Evolutionary conservation across 1,140 invertebrate genomes (phyloP).

Genomic region (Micrasema longulum): DNA sequence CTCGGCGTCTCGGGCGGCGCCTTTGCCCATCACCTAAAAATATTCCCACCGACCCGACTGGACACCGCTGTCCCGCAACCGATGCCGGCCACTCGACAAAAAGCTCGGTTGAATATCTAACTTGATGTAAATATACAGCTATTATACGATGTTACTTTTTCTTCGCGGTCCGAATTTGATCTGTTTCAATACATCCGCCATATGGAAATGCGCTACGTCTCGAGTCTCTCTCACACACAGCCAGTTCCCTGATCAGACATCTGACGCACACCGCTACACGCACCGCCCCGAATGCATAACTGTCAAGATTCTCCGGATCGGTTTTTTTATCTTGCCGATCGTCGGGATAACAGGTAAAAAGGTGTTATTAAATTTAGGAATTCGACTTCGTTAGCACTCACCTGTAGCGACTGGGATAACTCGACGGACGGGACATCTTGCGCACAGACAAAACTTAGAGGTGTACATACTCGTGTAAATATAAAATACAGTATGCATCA

Average conservation of each 20-base stretch:
- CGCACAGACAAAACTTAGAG: no score
- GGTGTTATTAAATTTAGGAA: conserved; percentile 55
- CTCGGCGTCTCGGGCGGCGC: conserved; percentile 35
- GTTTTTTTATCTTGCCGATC: conserved; percentile 48
- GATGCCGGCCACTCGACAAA: neutral
- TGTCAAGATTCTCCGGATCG: conserved; percentile 45
- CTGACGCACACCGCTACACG: neutral
- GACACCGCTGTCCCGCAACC: neutral
- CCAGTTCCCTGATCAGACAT: neutral
- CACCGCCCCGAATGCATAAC: conserved; percentile 42
- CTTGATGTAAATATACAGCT: neutral
- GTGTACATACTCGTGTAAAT: no score
- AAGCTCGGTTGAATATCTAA: no score
- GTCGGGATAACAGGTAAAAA: conserved; percentile 54
- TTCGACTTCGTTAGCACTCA: conserved; percentile 52
- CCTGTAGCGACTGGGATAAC: conserved; percentile 13
- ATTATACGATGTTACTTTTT: neutral
- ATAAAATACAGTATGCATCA: no score
- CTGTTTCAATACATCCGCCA: conserved; percentile 2
- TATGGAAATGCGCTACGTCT: conserved; percentile 11
- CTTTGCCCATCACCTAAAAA: conserved; percentile 43
- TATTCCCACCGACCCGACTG: conserved; percentile 39
- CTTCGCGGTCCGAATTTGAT: neutral
- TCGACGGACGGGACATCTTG: no score
- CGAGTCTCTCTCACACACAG: no score